A percentile compares a stretch with the other conserved stretches of the same genome.
Conservation (phyloP, 2,113 vertebrate genomes). For the Cephalopholis sonnerati region DNA sequence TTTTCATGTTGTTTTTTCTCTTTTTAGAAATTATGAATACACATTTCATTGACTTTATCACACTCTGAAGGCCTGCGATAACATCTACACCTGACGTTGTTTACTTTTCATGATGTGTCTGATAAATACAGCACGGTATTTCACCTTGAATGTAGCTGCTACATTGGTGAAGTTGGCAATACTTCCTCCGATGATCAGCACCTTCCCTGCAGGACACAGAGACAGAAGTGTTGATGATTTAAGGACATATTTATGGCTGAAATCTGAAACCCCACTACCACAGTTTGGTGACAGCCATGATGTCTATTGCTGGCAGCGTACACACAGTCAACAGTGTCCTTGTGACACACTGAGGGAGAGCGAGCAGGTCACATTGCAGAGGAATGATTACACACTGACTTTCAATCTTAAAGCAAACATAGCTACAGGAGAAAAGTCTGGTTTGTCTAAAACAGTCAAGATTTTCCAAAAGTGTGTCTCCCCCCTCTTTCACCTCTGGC, state of each 20-base stretch:
- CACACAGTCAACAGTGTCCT: not conserved
- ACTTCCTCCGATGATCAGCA: slow-evolving; percentile 97
- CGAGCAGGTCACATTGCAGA: not conserved
- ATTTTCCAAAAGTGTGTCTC: not conserved
- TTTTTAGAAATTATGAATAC: not conserved
- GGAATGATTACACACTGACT: not conserved
- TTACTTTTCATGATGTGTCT: not conserved
- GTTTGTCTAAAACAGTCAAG: not conserved
- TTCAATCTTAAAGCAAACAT: not conserved
- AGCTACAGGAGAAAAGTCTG: not conserved
- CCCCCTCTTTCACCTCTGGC: not conserved
- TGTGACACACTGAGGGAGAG: not conserved
- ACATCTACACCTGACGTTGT: not conserved
- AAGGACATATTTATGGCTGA: slow-evolving; percentile 17
- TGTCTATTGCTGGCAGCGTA: slow-evolving; percentile 10
- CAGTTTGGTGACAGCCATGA: slow-evolving; percentile 7
- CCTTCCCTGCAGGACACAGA: slow-evolving; percentile 88
- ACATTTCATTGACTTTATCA: not conserved
- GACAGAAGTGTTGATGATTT: not conserved
- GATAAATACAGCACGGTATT: not conserved
- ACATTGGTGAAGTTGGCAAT: slow-evolving; percentile 99
- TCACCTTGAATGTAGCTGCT: slow-evolving; percentile 97
- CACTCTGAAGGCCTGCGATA: not conserved
- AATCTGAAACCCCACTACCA: slow-evolving; percentile 34
- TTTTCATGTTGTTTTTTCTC: not conserved